phyloP scores from a whole-genome alignment of 64 coral and sea anemone species.

The Montipora efflorescens region DNA sequence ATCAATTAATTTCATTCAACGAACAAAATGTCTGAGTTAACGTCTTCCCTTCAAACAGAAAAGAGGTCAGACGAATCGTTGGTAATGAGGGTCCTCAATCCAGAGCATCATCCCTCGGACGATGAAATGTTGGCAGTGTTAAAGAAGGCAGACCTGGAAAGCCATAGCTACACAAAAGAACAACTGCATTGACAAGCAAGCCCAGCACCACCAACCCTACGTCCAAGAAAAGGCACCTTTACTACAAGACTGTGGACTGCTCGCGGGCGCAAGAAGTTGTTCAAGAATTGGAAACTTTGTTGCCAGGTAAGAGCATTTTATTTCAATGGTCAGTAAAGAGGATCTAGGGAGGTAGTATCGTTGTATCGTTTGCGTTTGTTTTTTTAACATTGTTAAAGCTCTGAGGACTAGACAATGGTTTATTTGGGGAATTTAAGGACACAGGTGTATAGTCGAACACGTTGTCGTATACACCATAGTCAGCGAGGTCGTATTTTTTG shows the following conservation, averaged over 20 bases:
- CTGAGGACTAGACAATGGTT: no score
- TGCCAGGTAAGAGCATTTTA: neutral
- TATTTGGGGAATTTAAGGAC: no score
- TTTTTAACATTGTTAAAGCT: no score
- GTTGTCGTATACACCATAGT: no score
- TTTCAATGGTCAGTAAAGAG: no score
- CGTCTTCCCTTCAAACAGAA: neutral
- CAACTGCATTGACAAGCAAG: neutral
- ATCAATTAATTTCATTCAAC: no score
- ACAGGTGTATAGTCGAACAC: no score
- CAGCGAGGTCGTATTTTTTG: no score
- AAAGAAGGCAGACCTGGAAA: slow-evolving; percentile 25
- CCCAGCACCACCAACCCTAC: neutral
- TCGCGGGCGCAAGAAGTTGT: neutral
- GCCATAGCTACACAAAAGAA: slow-evolving; percentile 35
- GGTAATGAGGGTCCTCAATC: neutral
- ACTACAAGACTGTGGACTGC: slow-evolving; percentile 3
- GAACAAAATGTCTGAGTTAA: no score
- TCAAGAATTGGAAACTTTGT: neutral
- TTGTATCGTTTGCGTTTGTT: no score
- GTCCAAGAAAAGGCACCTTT: neutral
- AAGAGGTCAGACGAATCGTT: neutral
- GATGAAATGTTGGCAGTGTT: neutral
- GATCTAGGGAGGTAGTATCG: no score
- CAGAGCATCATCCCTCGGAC: neutral